Conservation (phyloP, 2,113 vertebrate genomes). For the Porphyrio hochstetteri region DNA sequence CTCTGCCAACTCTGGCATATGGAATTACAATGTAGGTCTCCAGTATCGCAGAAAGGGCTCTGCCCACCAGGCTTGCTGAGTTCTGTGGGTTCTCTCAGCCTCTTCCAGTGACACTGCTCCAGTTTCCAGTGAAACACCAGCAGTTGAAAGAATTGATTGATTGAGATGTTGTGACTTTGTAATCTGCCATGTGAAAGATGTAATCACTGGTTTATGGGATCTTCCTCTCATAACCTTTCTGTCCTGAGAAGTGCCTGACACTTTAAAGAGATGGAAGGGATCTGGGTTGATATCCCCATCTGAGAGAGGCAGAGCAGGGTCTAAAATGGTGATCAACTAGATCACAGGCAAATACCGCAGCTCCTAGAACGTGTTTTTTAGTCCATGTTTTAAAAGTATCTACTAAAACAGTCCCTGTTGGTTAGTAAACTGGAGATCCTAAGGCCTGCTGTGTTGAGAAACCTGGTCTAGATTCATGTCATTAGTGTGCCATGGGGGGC, state of each 20-base stretch:
- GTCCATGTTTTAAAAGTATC: not conserved
- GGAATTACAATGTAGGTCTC: not conserved
- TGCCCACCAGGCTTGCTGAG: not conserved
- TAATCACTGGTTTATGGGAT: not conserved
- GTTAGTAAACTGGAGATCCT: not conserved
- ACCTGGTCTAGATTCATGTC: not conserved
- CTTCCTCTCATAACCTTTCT: not conserved
- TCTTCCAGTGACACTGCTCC: not conserved
- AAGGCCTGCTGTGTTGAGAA: not conserved
- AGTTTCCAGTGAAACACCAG: not conserved
- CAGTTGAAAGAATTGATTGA: not conserved
- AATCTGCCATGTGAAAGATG: not conserved
- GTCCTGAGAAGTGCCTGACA: not conserved
- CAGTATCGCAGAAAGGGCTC: not conserved
- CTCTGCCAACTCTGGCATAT: not conserved
- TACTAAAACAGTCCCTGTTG: not conserved
- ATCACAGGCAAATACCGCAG: not conserved
- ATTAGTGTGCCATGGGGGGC: not conserved
- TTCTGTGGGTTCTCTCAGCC: not conserved
- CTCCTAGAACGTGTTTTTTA: rapidly evolving
- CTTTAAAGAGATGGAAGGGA: not conserved
- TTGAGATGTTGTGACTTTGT: not conserved
- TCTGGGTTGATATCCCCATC: not conserved
- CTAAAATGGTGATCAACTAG: not conserved
- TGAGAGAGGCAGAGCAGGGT: not conserved